phyloP scores from a whole-genome alignment of 1,140 invertebrate genomes.

The Neuroterus valhalla region DNA sequence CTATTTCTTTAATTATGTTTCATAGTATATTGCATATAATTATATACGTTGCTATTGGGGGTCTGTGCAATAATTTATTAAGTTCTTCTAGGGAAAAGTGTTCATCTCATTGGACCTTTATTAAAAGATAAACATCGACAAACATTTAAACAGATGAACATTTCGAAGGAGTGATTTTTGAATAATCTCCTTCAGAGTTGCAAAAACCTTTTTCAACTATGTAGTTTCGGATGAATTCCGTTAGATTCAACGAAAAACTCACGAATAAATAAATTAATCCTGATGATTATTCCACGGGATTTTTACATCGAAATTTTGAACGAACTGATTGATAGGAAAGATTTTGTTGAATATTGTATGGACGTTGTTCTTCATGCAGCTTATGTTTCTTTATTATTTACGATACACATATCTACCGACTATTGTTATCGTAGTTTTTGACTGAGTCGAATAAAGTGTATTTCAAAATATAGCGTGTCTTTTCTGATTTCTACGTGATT shows the following conservation, averaged over 20 bases:
- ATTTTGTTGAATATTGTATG: background rate
- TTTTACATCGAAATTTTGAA: constrained; percentile 40
- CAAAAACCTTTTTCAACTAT: constrained; percentile 13
- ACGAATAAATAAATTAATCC: constrained; percentile 13
- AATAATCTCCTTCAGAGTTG: constrained; percentile 28
- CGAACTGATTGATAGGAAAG: background rate
- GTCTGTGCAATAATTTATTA: constrained; percentile 55
- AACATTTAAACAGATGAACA: too few relatives aligned
- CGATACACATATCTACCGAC: constrained; percentile 73
- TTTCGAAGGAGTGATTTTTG: constrained; percentile 9
- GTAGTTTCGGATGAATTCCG: background rate
- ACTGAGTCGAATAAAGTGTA: constrained; percentile 74
- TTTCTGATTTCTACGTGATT: background rate
- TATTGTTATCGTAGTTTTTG: constrained; percentile 76
- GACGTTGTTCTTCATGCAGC: background rate
- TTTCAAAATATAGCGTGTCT: constrained; percentile 66
- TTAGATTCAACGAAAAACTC: constrained; percentile 14
- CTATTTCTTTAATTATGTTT: constrained; percentile 63
- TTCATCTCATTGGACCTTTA: constrained; percentile 16
- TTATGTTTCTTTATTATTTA: constrained; percentile 62
- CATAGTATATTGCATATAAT: constrained; percentile 58
- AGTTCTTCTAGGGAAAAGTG: constrained; percentile 27
- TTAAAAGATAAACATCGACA: constrained; percentile 19
- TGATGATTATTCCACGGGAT: background rate
- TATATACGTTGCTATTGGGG: constrained; percentile 54